phyloP scores from a whole-genome alignment of 2,888 invertebrate species.

The Bursaphelenchus okinawaensis region DNA sequence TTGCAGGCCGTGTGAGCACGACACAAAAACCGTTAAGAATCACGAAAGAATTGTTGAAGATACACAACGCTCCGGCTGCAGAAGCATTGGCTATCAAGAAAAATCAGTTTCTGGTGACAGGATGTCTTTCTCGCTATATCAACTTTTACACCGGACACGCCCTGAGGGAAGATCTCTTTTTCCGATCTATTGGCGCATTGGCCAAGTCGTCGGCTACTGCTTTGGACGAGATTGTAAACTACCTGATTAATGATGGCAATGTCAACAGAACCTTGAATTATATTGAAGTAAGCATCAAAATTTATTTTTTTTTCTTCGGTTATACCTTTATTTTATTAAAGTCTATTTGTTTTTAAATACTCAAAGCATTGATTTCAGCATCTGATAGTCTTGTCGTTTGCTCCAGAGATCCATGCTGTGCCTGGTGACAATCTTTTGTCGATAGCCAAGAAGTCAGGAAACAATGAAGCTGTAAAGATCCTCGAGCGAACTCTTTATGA shows the following conservation, averaged over 20 bases:
- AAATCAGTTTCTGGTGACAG: neutral
- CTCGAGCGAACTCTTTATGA: slow-evolving; percentile 11
- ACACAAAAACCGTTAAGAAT: neutral
- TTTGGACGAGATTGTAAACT: slow-evolving; percentile 20
- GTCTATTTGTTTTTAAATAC: no score
- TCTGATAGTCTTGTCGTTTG: neutral
- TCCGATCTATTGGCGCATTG: neutral
- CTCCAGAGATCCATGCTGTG: neutral
- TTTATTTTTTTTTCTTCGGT: neutral
- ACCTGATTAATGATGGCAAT: slow-evolving; percentile 22
- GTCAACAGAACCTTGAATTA: slow-evolving; percentile 14
- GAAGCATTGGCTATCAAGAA: neutral
- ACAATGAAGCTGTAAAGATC: slow-evolving; percentile 16
- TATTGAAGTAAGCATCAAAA: slow-evolving; percentile 14
- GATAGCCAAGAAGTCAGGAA: slow-evolving; percentile 18
- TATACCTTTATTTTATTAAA: no score
- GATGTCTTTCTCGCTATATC: neutral
- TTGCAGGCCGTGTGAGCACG: no score
- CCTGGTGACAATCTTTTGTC: slow-evolving; percentile 15
- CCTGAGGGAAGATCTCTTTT: neutral
- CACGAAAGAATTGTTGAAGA: neutral
- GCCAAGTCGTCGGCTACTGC: neutral
- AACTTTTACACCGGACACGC: neutral
- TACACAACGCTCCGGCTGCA: neutral
- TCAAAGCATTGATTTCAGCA: no score